Base-by-base conservation (phyloP, 2,888 invertebrate species). In the Ormyrus rosae region DNA sequence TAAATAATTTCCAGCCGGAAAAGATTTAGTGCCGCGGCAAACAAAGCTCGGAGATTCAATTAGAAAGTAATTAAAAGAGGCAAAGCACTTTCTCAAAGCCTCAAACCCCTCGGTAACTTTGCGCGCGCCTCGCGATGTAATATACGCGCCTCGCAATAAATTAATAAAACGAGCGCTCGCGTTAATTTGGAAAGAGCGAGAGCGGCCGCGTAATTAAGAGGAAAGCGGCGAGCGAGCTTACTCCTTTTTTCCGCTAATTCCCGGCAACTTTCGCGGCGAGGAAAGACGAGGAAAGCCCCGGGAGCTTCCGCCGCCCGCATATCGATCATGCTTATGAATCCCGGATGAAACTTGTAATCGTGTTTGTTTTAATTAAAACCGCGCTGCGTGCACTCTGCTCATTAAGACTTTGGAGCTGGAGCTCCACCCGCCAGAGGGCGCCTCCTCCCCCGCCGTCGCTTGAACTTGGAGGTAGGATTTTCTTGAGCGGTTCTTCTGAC, bases 361-460 rank as follows among this genome's bases (percentile, higher is more conserved):
- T 85, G 86, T 89, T 88, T 87, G 89, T 89, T 89, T 89, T 87
- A 89, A 89, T 89, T 89, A 89, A 86, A 84, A 85, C 85, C 86
- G 80, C 89, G 86, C 74, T 3, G 88, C 88, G 83, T 86, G 88
- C 83, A 83, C 81, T 77, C 82, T 82, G 83, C 87, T 87, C 85
- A 87, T 88, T 88, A 85, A 85, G 84, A 85, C 84, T 84, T 79
- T 76, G 64, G 48, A 13, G 61, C 13, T 70, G 46, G 19, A 69
- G 79, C 67, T 79, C 79, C 53, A 73, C 78, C 60, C 55, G 11
- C 58, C 6, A 45, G 48, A 48, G 2, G 46, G 34, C 45, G 34
- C 45, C 13, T 53, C 60, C 55, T 11, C 19, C 3, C 9, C 9
- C 46, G 72, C 76, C 71, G 82, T 84, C 83, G 78, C 81, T 80